phyloP scores from a whole-genome alignment of 2,113 vertebrate genomes.

The Peromyscus maniculatus region DNA sequence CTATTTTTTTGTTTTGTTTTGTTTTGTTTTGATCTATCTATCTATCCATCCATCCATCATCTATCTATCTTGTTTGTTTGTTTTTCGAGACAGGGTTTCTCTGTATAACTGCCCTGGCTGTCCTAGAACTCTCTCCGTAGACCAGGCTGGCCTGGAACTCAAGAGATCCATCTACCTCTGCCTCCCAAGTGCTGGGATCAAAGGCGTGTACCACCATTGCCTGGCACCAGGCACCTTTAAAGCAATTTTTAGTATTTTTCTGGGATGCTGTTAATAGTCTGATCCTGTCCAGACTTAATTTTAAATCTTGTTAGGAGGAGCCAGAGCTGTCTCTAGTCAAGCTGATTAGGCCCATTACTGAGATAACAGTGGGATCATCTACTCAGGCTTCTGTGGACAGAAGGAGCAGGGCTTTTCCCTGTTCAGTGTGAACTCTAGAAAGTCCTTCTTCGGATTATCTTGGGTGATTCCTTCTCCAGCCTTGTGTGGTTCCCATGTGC shows the following conservation, averaged over 20 bases:
- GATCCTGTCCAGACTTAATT: constrained; percentile 21
- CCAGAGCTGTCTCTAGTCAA: neutral
- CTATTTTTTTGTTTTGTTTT: too few relatives aligned
- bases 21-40: neutral
- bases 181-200: neutral
- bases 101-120: neutral
- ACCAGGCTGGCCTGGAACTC: neutral
- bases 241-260: constrained; percentile 2
- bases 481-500: neutral
- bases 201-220: neutral
- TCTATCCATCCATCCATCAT: too few relatives aligned
- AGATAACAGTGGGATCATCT: neutral
- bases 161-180: neutral
- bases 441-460: neutral
- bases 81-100: neutral
- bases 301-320: neutral
- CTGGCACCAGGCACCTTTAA: neutral
- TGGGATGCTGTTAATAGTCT: neutral
- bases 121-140: neutral
- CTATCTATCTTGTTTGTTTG: too few relatives aligned
- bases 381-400: neutral
- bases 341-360: neutral
- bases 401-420: neutral
- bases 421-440: neutral
- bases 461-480: neutral